Conservation (phyloP, 2,888 invertebrate species). For the Netelia virgata region DNA sequence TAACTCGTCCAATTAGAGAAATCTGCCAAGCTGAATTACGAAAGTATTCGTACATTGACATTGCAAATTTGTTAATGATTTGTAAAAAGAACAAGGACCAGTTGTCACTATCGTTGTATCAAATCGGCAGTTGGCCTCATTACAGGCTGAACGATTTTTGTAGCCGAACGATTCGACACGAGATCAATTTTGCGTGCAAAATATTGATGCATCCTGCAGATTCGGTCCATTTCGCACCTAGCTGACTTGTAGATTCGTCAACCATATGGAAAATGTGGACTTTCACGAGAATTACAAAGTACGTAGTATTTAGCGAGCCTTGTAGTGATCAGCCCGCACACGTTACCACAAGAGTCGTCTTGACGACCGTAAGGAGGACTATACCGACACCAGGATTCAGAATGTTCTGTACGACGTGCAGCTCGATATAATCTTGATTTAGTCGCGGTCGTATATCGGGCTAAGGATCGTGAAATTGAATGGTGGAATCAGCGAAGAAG, state of each 20-base stretch:
- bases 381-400: constrained; percentile 51
- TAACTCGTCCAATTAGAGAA: background rate
- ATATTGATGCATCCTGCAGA: background rate
- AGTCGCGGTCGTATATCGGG: constrained; percentile 79
- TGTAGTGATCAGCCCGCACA: constrained; percentile 31
- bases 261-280: background rate
- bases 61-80: background rate
- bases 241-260: background rate
- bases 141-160: background rate
- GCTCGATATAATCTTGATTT: constrained; percentile 82
- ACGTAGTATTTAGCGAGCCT: constrained; percentile 22
- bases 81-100: background rate
- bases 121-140: background rate
- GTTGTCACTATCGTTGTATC: background rate
- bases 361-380: constrained; percentile 39
- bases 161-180: background rate
- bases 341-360: constrained; percentile 23
- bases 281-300: constrained; percentile 20
- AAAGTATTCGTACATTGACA: background rate
- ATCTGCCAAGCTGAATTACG: background rate
- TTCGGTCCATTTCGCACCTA: constrained; percentile 23
- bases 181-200: constrained; percentile 3
- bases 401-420: constrained; percentile 65
- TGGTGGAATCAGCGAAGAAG: constrained; percentile 78
- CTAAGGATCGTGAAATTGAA: constrained; percentile 81